Evolutionary conservation across 64 coral and sea anemone genomes (phyloP).

Genomic region (Montipora efflorescens): DNA sequence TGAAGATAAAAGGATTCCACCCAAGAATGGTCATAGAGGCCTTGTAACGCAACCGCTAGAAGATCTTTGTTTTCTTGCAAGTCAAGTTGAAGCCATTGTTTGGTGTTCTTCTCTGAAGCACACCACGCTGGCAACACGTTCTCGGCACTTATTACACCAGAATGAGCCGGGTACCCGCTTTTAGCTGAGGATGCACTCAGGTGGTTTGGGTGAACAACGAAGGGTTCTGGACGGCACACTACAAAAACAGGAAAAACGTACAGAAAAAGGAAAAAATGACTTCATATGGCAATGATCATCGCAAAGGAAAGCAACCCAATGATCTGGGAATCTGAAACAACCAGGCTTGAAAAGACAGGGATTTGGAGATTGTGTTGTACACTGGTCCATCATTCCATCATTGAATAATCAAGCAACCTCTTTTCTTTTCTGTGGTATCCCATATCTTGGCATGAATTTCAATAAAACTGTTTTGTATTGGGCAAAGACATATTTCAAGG

Average conservation of each 20-base stretch:
- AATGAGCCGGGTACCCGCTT: not conserved
- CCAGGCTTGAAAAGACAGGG: too few species aligned
- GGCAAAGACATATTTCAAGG: too few species aligned
- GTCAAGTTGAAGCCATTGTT: slow-evolving; percentile 65
- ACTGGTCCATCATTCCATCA: too few species aligned
- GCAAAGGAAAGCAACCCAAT: too few species aligned
- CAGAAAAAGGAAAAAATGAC: not conserved
- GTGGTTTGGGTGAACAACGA: not conserved
- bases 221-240: slow-evolving; percentile 28
- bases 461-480: too few species aligned
- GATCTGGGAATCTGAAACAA: too few species aligned
- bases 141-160: slow-evolving; percentile 2
- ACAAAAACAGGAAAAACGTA: not conserved
- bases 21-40: slow-evolving; percentile 9
- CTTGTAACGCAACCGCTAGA: slow-evolving; percentile 55
- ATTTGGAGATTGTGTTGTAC: too few species aligned
- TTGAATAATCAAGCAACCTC: too few species aligned
- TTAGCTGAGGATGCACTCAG: not conserved
- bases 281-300: too few species aligned
- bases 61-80: slow-evolving; percentile 40
- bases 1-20: slow-evolving; percentile 46
- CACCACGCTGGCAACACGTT: slow-evolving; percentile 38
- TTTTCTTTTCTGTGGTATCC: too few species aligned
- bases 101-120: slow-evolving; percentile 3
- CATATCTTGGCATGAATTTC: too few species aligned